A percentile compares a stretch with the other conserved stretches of the same genome.
Conservation (phyloP, 2,113 vertebrate genomes). For the Steatornis caripensis region DNA sequence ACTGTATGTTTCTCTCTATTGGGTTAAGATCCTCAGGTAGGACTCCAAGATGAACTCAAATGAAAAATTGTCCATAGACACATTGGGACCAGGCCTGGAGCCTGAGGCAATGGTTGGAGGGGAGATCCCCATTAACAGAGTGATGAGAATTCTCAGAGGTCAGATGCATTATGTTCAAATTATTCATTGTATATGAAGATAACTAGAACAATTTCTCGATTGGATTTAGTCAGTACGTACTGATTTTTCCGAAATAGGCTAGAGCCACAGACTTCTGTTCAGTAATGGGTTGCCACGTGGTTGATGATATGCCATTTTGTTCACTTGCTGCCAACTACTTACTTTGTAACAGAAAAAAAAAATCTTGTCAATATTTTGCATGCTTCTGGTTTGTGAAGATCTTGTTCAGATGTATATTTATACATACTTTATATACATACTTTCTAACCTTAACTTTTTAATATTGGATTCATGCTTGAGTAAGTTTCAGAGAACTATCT, state of each 20-base stretch:
- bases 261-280: not conserved
- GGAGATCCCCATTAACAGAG: not conserved
- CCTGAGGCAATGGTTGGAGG: not conserved
- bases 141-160: not conserved
- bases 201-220: conserved; percentile 3
- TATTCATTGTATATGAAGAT: not conserved
- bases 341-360: not conserved
- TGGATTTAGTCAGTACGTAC: not conserved
- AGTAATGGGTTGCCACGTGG: not conserved
- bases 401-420: not conserved
- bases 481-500: not conserved
- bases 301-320: not conserved
- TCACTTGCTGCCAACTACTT: not conserved
- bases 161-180: not conserved
- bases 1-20: not conserved
- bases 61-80: not conserved
- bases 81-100: not conserved
- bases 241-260: not conserved
- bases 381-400: not conserved
- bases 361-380: not conserved
- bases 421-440: not conserved
- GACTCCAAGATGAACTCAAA: not conserved
- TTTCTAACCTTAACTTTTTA: not conserved
- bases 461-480: not conserved
- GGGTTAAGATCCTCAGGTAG: not conserved